phyloP scores from a whole-genome alignment of 2,888 invertebrate genomes.

The Diachrysia chrysitis region DNA sequence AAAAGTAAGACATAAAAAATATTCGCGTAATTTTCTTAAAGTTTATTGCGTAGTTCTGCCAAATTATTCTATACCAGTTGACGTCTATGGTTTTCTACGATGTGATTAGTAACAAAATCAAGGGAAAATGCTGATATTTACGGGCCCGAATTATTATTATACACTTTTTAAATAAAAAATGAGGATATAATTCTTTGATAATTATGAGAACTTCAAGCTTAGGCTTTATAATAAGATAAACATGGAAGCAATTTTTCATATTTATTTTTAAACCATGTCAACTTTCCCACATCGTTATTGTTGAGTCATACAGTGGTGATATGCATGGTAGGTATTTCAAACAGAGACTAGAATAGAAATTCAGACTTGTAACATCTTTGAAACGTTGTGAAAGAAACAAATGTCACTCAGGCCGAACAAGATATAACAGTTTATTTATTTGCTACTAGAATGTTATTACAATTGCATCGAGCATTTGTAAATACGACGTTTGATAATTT shows the following conservation, averaged over 20 bases:
- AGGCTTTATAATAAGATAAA: neutral
- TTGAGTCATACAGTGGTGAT: neutral
- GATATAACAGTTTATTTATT: neutral
- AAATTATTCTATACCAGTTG: conserved; percentile 26
- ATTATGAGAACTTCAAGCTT: neutral
- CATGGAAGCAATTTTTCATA: neutral
- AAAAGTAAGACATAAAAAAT: conserved; percentile 22
- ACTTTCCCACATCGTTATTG: neutral
- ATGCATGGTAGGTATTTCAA: neutral
- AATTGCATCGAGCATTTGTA: neutral
- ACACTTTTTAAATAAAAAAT: neutral
- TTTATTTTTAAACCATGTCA: conserved; percentile 2
- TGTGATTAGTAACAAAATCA: conserved; percentile 9
- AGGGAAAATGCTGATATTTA: neutral
- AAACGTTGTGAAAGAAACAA: neutral
- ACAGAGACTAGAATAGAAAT: neutral
- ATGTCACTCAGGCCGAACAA: neutral
- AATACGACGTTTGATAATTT: too few species aligned
- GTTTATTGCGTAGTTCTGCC: conserved; percentile 36
- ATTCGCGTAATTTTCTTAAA: conserved; percentile 21
- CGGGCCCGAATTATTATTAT: conserved; percentile 5
- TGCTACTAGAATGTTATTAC: neutral
- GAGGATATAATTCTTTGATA: neutral
- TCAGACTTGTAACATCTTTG: neutral
- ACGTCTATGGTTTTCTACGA: conserved; percentile 13